Evolutionary conservation across 2,113 vertebrate genomes (phyloP), one percentile per base, ranked within the genome.

Genomic region (Spea bombifrons): DNA sequence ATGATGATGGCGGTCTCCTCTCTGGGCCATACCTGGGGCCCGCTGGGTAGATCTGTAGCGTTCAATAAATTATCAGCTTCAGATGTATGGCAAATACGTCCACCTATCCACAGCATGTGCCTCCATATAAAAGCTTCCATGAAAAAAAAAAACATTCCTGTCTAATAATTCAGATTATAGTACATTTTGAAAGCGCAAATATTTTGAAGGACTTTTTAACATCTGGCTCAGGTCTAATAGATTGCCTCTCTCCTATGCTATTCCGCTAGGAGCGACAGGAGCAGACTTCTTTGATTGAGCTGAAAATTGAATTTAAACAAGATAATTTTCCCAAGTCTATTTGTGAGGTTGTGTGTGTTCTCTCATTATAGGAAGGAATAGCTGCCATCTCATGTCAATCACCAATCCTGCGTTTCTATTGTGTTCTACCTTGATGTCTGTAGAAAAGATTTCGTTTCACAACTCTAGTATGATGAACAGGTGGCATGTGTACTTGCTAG

Each of bases 221-320:
- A 59, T 59, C 8, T 59, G 55, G 1, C 55, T 13, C 4, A 13
- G n/a, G 9, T 64, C 30, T 64, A 64, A 30, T 64, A 64, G n/a
- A 64, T 64, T 6, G 3, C n/a, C n/a, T 64, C 7, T 64, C 7
- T 64, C 61, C n/a, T 64, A 30, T 7, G 9, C 61, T 30, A 64
- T 30, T 64, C 61, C 61, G 30, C 61, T 5, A 61, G 57, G 57
- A 61, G 15, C 57, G 5, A 13, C 57, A 64, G 61, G 61, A 64
- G 61, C 61, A 64, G n/a, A 64, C 61, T 64, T 64, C 16, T 64
- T 64, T 64, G 61, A 64, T 64, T 15, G 61, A 64, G 61, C 13
- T 64, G 61, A 64, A 64, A 64, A 64, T 64, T 64, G 61, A 64
- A 64, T 64, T 64, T 64, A 64, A 64, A 64, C 61, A 64, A 64